Evolutionary conservation across 92 coral and sea anemone species (phyloP), one percentile per base, ranked within the genome.

Genomic region (Bergia sp.): DNA sequence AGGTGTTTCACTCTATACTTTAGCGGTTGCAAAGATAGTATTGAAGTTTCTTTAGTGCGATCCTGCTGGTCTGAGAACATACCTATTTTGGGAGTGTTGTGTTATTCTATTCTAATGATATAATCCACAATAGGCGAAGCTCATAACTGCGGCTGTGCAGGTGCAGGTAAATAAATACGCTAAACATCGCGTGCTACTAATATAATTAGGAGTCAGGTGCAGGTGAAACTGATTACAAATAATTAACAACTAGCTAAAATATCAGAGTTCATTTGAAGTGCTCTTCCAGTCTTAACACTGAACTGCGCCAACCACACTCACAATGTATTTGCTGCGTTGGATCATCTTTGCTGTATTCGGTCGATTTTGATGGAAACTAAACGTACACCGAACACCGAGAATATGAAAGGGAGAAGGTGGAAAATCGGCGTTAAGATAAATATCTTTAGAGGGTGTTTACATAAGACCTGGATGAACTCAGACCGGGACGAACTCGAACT

Each of bases 341-440:
- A 61, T 61, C 64, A 69, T 1, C 77, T 85, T 85, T 85, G 88
- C 88, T 85, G 80, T 12, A 85, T 85, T 1, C 88, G 86, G 5
- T 82, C 86, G 3, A 82, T 82, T 82, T 82, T 61, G 77, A 82
- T 61, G 86, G 10, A 58, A 82, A 82, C 44, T 82, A 47, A 82
- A 58, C 74, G 15, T 85, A 11, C 58, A 13, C 88, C 2, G 88
- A 85, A 37, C 57, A 11, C 77, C 88, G 77, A 61, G 53, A 20
- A 69, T 85, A 58, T 11, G 77, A 85, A 82, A 47, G 86, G 65
- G 23, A 47, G 86, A 82, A 82, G 78, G 44, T 61, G 40, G 86
- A 47, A 49, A 69, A 85, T 69, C 38, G 80, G 81, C 57, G 0
- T 69, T 37, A 29, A 85, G 80, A 85, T 85, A 64, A 15, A 69